Evolutionary conservation across 2,797 vertebrate genomes (phyloP).

Genomic region (Lepus townsendii): DNA sequence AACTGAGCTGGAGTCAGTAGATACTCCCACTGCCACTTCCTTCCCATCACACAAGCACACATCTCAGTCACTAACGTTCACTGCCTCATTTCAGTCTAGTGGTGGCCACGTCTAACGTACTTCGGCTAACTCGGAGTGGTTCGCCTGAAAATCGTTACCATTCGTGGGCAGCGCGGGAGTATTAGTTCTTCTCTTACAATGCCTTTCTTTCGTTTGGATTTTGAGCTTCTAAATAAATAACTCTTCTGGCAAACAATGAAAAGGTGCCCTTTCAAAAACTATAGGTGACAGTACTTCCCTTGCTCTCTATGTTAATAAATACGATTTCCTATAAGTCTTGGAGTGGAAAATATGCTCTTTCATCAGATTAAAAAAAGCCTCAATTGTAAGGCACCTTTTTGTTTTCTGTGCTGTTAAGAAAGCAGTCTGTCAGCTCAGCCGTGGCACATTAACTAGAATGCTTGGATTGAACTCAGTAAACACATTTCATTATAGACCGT

Average conservation of each 20-base stretch:
- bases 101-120: slow-evolving; percentile 8
- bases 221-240: slow-evolving; percentile 69
- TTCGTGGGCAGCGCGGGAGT: background rate
- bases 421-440: background rate
- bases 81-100: slow-evolving; percentile 1
- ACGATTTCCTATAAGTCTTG: background rate
- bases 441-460: background rate
- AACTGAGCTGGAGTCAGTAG: background rate
- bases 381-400: background rate
- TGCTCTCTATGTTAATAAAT: background rate
- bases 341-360: slow-evolving; percentile 2
- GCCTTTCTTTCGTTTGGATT: slow-evolving; percentile 48
- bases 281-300: background rate
- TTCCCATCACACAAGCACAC: background rate
- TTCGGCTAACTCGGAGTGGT: slow-evolving; percentile 13
- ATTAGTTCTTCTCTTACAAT: background rate
- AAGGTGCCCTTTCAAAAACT: slow-evolving; percentile 49
- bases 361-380: background rate
- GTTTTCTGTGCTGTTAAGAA: slow-evolving; percentile 9
- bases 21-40: background rate
- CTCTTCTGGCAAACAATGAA: slow-evolving; percentile 11
- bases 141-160: background rate
- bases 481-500: background rate
- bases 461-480: slow-evolving; percentile 31
- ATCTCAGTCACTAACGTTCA: slow-evolving; percentile 25